Base-by-base conservation (phyloP, 2,797 vertebrate species). In the Artibeus jamaicensis region DNA sequence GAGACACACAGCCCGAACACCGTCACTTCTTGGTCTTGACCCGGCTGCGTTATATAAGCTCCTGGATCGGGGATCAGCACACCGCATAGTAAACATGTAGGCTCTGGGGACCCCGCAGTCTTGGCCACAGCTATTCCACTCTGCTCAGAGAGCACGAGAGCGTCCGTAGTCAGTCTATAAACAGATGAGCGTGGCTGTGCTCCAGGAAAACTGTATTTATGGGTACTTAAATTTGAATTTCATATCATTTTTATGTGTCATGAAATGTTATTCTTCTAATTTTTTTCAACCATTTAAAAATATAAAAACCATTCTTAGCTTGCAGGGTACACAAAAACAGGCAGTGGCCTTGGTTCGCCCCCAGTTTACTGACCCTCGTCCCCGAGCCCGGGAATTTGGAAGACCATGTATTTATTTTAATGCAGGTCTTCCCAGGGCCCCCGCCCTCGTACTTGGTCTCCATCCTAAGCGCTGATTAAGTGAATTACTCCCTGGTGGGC, bases 151-250 rank as follows among this genome's bases (percentile, higher is more conserved):
- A 55, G 53, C 34, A 34, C 1, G 34, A 81, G 87, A 55, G 5
- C 62, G 50, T 34, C 55, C 62, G 9, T 19, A 59, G 84, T 55
- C 82, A 44, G 10, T 44, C 77, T 91, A 59, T 67, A 92, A 95
- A 87, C 29, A 34, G 87, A 50, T 65, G 62, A 88, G 48, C 39
- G 1, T 87, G 95, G 83, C 96, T 22, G 32, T 74, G 84, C 89
- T 92, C 95, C 96, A 95, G 68, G 86, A 81, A 86, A 53, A 21
- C 71, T 74, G 1, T 97, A 95, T 91, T 96, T 96, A 87, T 94
- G 95, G 93, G 48, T 92, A 77, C 88, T 67, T 73, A 91, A 94
- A 97, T 97, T 95, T 97, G 95, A 97, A 94, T 96, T 97, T 96
- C 94, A 96, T 86, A 53, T 89, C 79, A 88, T 94, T 95, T 93